Evolutionary conservation across 1,140 invertebrate species (phyloP).

Genomic region (Paraescarpia echinospica): DNA sequence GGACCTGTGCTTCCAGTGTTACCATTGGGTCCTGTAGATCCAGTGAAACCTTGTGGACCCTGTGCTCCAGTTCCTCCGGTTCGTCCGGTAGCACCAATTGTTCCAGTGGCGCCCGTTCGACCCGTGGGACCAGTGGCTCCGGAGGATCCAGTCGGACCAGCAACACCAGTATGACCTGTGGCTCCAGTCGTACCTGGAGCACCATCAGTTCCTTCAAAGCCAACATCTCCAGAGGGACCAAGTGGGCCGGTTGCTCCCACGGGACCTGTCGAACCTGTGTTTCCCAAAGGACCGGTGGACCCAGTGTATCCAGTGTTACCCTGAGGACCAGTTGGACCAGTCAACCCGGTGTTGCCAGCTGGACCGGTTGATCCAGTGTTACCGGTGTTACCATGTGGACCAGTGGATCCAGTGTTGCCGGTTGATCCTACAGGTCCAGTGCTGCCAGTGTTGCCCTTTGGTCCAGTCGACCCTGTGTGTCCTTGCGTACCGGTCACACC

Average conservation of each 20-base stretch:
- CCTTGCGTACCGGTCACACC: constrained; percentile 22
- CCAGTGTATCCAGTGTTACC: constrained; percentile 46
- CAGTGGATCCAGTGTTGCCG: constrained; percentile 26
- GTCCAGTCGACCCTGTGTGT: constrained; percentile 22
- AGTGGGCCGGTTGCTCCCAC: constrained; percentile 20
- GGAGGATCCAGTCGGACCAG: constrained; percentile 39
- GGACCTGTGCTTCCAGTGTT: constrained; percentile 18
- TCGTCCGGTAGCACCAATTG: background rate
- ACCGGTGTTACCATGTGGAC: constrained; percentile 69
- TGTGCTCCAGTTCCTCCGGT: constrained; percentile 12
- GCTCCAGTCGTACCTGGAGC: background rate
- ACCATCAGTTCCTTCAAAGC: background rate
- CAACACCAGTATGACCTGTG: background rate
- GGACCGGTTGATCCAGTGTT: constrained; percentile 65
- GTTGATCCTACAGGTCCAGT: constrained; percentile 25
- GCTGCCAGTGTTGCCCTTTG: constrained; percentile 22
- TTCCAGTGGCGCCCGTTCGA: constrained; percentile 15
- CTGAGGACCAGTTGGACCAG: constrained; percentile 22
- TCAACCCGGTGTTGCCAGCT: constrained; percentile 17
- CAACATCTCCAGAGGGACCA: constrained; percentile 20
- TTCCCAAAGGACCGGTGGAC: constrained; percentile 33
- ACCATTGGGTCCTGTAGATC: constrained; percentile 13
- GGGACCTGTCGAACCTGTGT: constrained; percentile 16
- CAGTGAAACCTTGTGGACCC: background rate
- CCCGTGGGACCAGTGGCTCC: constrained; percentile 39